These are phyloP conservation scores for Platalea minor DNA, from an alignment of 2,797 vertebrate species.

Conservation along the genomic window DNA sequence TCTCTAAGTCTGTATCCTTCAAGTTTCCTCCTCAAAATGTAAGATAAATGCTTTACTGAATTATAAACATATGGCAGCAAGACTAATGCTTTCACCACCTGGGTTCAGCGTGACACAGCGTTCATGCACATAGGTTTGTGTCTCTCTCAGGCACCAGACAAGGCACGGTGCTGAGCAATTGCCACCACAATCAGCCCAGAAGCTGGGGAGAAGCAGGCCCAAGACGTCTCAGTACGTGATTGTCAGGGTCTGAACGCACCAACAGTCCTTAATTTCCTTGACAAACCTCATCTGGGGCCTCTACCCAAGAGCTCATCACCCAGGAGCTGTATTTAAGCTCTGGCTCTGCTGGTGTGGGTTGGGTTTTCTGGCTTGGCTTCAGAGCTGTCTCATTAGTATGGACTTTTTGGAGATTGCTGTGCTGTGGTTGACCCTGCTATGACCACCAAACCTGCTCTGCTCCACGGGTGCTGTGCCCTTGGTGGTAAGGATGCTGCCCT, in stretches of 20 bases:
- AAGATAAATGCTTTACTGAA: background rate
- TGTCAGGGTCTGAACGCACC: background rate
- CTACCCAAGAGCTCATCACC: background rate
- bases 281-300: background rate
- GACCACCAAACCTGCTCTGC: too few relatives aligned
- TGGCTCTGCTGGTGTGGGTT: fast-evolving
- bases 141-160: background rate
- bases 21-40: background rate
- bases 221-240: background rate
- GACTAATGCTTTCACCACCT: background rate
- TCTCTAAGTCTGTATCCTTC: background rate
- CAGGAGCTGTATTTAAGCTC: background rate
- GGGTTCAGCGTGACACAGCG: fast-evolving
- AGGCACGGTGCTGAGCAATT: background rate
- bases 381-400: background rate
- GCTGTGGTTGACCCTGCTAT: background rate
- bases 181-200: background rate
- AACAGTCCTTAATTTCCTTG: background rate
- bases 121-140: background rate
- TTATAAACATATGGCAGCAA: background rate
- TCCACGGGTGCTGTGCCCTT: background rate
- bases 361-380: background rate
- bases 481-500: background rate
- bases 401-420: background rate
- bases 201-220: background rate